These are phyloP conservation scores for Mylabris phalerata DNA, from an alignment of 1,140 invertebrate species.

Conservation along the genomic window DNA sequence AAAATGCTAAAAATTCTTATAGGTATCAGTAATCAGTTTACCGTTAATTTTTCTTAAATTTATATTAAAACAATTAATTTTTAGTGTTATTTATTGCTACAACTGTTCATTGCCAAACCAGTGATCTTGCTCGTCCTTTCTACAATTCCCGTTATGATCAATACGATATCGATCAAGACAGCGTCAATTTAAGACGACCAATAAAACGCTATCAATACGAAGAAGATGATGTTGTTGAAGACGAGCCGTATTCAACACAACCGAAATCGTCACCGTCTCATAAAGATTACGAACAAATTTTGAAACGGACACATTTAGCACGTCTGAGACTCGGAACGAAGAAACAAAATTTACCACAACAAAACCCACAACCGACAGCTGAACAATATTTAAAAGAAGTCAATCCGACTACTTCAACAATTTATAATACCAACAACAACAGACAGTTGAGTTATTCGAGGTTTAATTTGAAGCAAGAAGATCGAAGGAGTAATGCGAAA, in stretches of 20 bases:
- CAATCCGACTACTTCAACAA: slow-evolving; percentile 9
- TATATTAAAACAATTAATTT: too few relatives aligned
- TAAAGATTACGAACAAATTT: slow-evolving; percentile 13
- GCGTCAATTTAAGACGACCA: too few relatives aligned
- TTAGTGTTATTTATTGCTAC: too few relatives aligned
- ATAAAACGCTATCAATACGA: slow-evolving; percentile 5
- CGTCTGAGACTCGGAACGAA: slow-evolving; percentile 4
- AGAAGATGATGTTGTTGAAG: background rate
- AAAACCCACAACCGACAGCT: slow-evolving; percentile 2
- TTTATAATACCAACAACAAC: background rate
- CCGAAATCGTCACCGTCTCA: slow-evolving; percentile 2
- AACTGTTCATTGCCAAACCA: too few relatives aligned
- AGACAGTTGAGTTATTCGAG: slow-evolving; percentile 4
- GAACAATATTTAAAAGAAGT: slow-evolving; percentile 15
- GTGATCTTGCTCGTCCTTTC: too few relatives aligned
- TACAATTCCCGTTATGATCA: too few relatives aligned
- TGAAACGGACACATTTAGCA: slow-evolving; percentile 5
- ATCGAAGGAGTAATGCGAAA: slow-evolving; percentile 6
- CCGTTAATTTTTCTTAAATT: too few relatives aligned
- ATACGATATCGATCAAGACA: too few relatives aligned
- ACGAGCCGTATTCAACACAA: background rate
- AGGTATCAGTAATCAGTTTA: too few relatives aligned
- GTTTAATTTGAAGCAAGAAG: slow-evolving; percentile 6
- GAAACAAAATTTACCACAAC: slow-evolving; percentile 1
- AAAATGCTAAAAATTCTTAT: too few relatives aligned